Percentiles rank a stretch among this genome's conserved stretches.
Evolutionary conservation across 2,888 invertebrate genomes (phyloP).

Genomic region (Caenorhabditis sp.): DNA sequence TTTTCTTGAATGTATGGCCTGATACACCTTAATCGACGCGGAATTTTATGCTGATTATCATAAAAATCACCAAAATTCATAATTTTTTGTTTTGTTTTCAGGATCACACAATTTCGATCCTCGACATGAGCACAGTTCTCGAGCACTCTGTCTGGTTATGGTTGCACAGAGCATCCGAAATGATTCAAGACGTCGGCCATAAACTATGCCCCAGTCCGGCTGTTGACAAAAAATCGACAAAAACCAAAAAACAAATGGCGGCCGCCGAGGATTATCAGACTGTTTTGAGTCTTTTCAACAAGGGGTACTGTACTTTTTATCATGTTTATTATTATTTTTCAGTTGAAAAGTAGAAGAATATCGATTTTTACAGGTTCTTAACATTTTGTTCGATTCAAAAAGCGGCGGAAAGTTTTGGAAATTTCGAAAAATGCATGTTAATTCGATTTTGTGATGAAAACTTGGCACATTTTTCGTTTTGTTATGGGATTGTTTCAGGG

Average conservation of each 20-base stretch:
- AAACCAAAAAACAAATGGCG: slow-evolving; percentile 61
- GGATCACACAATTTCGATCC: slow-evolving; percentile 31
- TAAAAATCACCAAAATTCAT: too few relatives aligned
- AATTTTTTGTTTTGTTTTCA: background rate
- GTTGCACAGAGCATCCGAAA: slow-evolving; percentile 49
- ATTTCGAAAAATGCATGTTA: slow-evolving; percentile 29
- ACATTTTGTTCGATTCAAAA: slow-evolving; percentile 40
- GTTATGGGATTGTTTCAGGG: slow-evolving; percentile 40
- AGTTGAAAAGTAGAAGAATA: background rate
- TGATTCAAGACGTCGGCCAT: slow-evolving; percentile 59
- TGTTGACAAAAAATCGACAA: slow-evolving; percentile 57
- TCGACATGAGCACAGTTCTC: slow-evolving; percentile 54
- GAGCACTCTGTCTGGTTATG: slow-evolving; percentile 57
- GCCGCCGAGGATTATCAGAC: slow-evolving; percentile 62
- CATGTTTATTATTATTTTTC: background rate
- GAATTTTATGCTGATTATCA: too few relatives aligned
- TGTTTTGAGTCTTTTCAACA: slow-evolving; percentile 59
- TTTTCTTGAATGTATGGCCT: too few relatives aligned
- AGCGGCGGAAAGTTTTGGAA: slow-evolving; percentile 6
- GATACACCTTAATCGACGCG: too few relatives aligned
- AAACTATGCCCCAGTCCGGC: slow-evolving; percentile 56
- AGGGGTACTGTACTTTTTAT: slow-evolving; percentile 34
- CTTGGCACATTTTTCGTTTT: slow-evolving; percentile 50
- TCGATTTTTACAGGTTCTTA: slow-evolving; percentile 33
- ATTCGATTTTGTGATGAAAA: slow-evolving; percentile 60